phyloP scores from a whole-genome alignment of 2,797 vertebrate species.

The Gobionotothen gibberifrons region DNA sequence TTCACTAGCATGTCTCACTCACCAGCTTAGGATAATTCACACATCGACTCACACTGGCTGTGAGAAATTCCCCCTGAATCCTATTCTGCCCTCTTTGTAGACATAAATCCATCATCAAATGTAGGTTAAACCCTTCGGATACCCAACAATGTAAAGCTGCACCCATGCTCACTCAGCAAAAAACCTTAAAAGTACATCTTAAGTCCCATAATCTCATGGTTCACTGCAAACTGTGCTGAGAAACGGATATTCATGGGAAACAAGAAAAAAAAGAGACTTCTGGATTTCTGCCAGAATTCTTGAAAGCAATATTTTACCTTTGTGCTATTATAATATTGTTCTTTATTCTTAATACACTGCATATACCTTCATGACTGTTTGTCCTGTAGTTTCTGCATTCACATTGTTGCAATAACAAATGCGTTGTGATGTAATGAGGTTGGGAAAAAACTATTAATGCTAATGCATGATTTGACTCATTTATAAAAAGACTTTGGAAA shows the following conservation, averaged over 20 bases:
- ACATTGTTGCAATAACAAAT: not conserved
- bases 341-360: not conserved
- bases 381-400: not conserved
- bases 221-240: conserved; percentile 4
- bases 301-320: conserved; percentile 28
- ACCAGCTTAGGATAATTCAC: conserved; percentile 39
- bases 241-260: conserved; percentile 59
- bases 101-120: conserved; percentile 66
- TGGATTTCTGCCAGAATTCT: conserved; percentile 24
- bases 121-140: conserved; percentile 62
- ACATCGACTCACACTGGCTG: conserved; percentile 36
- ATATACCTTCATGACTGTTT: not conserved
- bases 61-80: conserved; percentile 67
- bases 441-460: not conserved
- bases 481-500: not conserved
- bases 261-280: conserved; percentile 5
- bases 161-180: conserved; percentile 46
- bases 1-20: conserved; percentile 52
- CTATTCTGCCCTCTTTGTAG: conserved; percentile 60
- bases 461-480: not conserved
- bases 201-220: conserved; percentile 26
- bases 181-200: conserved; percentile 44
- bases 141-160: conserved; percentile 45
- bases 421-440: not conserved
- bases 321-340: not conserved